These are phyloP conservation scores for Melanaphis sacchari DNA, from an alignment of 1,140 invertebrate genomes.

Conservation along the genomic window DNA sequence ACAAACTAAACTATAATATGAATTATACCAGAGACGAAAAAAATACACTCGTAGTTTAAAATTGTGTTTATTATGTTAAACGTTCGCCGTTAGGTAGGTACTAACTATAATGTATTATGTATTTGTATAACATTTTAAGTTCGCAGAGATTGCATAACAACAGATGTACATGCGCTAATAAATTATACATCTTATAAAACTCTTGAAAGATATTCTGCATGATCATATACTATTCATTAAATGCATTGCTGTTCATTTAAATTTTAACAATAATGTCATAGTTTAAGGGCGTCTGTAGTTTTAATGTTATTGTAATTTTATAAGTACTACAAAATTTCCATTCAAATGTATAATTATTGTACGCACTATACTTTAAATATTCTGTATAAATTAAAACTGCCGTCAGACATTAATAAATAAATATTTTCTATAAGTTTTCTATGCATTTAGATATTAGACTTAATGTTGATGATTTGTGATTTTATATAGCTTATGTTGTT, in stretches of 20 bases:
- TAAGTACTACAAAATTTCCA: background rate
- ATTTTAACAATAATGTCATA: background rate
- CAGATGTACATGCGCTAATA: background rate
- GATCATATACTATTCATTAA: background rate
- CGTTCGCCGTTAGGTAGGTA: background rate
- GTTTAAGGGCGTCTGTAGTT: background rate
- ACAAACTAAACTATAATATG: background rate
- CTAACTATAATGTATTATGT: background rate
- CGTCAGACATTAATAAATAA: too few relatives aligned
- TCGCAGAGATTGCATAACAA: background rate
- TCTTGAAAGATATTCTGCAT: background rate
- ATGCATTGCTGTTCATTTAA: background rate
- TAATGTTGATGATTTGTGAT: too few relatives aligned
- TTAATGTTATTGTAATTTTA: background rate
- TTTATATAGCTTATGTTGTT: too few relatives aligned
- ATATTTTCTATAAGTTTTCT: too few relatives aligned
- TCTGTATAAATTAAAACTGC: too few relatives aligned
- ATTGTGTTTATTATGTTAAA: background rate
- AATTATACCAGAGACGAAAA: background rate
- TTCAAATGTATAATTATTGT: background rate
- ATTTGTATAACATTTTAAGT: background rate
- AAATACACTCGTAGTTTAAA: background rate
- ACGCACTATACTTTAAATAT: background rate
- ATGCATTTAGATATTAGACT: too few relatives aligned
- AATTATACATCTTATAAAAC: background rate